Base-by-base conservation (phyloP, 2,888 invertebrate species). In the Drosophila pullipes region DNA sequence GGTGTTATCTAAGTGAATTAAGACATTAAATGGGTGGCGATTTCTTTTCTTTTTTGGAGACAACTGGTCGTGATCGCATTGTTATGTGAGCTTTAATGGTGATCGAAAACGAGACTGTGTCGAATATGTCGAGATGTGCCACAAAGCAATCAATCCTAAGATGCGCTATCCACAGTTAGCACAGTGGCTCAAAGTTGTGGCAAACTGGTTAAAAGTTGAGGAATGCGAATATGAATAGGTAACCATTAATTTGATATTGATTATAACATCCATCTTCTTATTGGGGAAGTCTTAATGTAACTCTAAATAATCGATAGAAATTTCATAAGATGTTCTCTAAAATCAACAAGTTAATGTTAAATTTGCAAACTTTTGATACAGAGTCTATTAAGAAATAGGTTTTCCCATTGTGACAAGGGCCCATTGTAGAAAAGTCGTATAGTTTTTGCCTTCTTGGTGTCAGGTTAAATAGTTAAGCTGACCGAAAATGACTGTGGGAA, bases 401-500 rank as follows among this genome's bases (percentile, higher is more conserved):
- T 59, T 49, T 30, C 13, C n/a, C 10, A 11, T 33, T 58, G 28
- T 25, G 5, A 53, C 33, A 33, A 41, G 10, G 10, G 39, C 22
- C 39, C 54, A 66, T 39, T 62, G 78, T 78, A 18, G 35, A 28
- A 39, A 30, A 59, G 11, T n/a, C 52, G 59, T 62, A 1, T 25
- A 13, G 11, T n/a, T 60, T 54, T 64, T 30, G 35, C 25, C 37
- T 33, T 65, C 44, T 39, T 68, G 74, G 53, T 68, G 81, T 62
- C 70, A 49, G 67, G 25, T 66, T 66, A 69, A 47, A 64, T 81
- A 76, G 73, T 73, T 69, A 67, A 69, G 52, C 68, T 82, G 63
- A 76, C 71, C 73, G 61, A 82, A 86, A 84, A 87, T 85, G 74
- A 89, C 72, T 87, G 87, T 87, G 87, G 89, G 87, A 87, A 87